A percentile compares a stretch with the other conserved stretches of the same genome.
Evolutionary conservation across 2,888 invertebrate genomes (phyloP).

Genomic region (Dione juno): DNA sequence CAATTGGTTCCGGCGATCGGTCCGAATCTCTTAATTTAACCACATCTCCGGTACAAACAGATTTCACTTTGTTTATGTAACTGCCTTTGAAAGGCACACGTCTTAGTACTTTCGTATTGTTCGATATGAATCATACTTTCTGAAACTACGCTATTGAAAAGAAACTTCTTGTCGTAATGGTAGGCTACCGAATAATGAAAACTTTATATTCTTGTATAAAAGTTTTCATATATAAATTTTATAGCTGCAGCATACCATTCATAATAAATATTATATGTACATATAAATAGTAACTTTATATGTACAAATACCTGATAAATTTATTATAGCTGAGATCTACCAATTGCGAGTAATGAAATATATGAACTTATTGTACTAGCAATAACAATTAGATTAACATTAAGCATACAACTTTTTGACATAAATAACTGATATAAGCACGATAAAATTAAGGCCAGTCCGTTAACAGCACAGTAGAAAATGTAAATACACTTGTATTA

Average conservation of each 20-base stretch:
- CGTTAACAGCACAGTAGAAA: conserved; percentile 23
- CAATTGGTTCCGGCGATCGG: conserved; percentile 47
- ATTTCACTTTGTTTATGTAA: conserved; percentile 51
- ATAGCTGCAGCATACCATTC: not conserved
- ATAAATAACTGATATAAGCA: conserved; percentile 16
- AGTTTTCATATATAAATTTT: not conserved
- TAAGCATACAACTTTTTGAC: conserved; percentile 11
- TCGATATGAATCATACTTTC: conserved; percentile 40
- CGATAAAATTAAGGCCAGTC: conserved; percentile 18
- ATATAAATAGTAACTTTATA: not conserved
- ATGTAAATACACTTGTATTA: conserved; percentile 23
- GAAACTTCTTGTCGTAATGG: conserved; percentile 1
- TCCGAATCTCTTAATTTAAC: conserved; percentile 46
- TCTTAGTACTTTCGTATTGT: conserved; percentile 44
- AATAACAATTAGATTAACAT: not conserved
- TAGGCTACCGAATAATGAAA: conserved; percentile 1
- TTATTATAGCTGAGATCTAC: no score
- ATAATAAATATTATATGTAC: not conserved
- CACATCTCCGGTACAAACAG: conserved; percentile 44
- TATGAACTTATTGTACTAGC: not conserved
- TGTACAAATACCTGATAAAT: no score
- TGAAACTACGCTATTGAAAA: conserved; percentile 28
- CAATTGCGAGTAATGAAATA: not conserved
- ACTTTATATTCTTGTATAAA: not conserved
- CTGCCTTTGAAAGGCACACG: conserved; percentile 40